Conservation (phyloP, 2,113 vertebrate species). For the Chloebia gouldiae region DNA sequence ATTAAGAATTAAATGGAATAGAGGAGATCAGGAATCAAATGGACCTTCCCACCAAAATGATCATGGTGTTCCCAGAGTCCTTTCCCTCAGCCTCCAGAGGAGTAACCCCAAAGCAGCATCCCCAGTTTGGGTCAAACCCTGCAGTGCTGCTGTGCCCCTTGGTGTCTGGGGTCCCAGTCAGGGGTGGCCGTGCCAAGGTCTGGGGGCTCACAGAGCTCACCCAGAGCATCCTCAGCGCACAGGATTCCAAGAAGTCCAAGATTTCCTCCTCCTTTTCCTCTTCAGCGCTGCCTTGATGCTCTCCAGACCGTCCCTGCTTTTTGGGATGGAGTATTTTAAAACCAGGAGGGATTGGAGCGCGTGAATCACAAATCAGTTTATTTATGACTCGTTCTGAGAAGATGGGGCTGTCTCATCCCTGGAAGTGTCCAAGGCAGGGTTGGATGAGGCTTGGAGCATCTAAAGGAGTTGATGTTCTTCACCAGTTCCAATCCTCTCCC, state of each 20-base stretch:
- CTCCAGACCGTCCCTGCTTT: background rate
- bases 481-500: background rate
- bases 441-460: background rate
- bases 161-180: background rate
- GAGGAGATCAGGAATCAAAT: background rate
- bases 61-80: background rate
- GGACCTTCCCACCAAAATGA: background rate
- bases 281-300: background rate
- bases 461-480: background rate
- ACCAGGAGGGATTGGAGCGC: background rate
- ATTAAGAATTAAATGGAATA: background rate
- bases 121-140: background rate
- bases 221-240: background rate
- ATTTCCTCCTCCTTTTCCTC: background rate
- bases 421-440: background rate
- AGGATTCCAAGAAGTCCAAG: background rate
- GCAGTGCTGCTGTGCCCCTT: background rate
- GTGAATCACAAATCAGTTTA: background rate
- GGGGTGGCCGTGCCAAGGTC: background rate
- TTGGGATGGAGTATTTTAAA: background rate
- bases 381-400: background rate
- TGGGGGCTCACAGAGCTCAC: background rate
- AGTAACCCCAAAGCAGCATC: background rate
- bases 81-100: background rate
- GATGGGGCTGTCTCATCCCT: background rate